phyloP scores from a whole-genome alignment of 2,797 vertebrate species.

The Moxostoma hubbsi region DNA sequence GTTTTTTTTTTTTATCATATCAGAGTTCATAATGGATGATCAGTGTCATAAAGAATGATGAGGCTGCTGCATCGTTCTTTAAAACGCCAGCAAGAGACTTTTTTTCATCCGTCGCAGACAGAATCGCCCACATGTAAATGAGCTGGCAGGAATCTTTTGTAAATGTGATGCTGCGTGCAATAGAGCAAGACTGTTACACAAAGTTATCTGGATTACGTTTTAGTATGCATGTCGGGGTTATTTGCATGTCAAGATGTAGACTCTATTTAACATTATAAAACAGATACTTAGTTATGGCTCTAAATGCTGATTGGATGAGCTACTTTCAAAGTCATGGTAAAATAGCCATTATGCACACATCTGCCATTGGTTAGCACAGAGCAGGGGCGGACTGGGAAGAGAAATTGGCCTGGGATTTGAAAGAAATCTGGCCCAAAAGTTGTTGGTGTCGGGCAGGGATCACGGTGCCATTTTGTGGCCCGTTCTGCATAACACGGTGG shows the following conservation, averaged over 20 bases:
- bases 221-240: not conserved
- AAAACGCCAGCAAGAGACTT: slow-evolving; percentile 72
- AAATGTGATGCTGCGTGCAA: slow-evolving; percentile 56
- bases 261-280: not conserved
- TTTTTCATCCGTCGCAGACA: slow-evolving; percentile 67
- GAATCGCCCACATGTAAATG: slow-evolving; percentile 69
- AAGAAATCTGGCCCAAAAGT: too few species aligned
- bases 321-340: too few species aligned
- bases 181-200: slow-evolving; percentile 45
- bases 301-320: too few species aligned
- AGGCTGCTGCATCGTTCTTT: slow-evolving; percentile 70
- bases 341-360: too few species aligned
- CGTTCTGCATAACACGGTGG: too few species aligned
- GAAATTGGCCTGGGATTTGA: too few species aligned
- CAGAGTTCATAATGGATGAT: slow-evolving; percentile 79
- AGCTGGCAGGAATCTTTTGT: slow-evolving; percentile 61
- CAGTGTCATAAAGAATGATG: slow-evolving; percentile 84
- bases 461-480: too few species aligned
- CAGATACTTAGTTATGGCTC: too few species aligned
- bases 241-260: not conserved
- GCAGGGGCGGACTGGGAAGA: too few species aligned
- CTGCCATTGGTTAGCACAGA: too few species aligned
- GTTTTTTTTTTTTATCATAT: slow-evolving; percentile 70
- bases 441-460: too few species aligned
- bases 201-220: not conserved